These are phyloP conservation scores for Silurus meridionalis DNA, from an alignment of 2,113 vertebrate genomes.

Conservation along the genomic window DNA sequence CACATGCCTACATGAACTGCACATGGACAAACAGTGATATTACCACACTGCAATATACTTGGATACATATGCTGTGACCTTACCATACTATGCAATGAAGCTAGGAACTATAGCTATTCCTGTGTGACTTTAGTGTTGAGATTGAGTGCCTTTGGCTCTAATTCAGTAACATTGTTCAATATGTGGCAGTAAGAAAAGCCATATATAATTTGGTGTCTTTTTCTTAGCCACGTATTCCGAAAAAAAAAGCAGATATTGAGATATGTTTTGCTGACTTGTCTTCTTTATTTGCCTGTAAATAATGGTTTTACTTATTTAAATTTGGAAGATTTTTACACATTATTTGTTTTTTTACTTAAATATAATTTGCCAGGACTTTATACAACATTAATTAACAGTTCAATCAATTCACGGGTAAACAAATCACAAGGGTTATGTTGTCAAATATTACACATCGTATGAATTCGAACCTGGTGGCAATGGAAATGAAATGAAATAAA, in stretches of 20 bases:
- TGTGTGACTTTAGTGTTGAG: background rate
- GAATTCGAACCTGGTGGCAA: background rate
- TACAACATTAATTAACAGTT: background rate
- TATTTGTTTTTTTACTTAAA: background rate
- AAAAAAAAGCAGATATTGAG: background rate
- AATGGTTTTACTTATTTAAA: background rate
- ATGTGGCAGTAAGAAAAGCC: background rate
- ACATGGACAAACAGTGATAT: no score
- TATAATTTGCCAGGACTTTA: background rate
- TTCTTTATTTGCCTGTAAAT: no score
- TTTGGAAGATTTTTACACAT: background rate
- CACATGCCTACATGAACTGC: no score
- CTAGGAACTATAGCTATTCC: background rate
- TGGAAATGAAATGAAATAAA: conserved; percentile 7
- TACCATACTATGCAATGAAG: background rate
- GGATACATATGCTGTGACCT: background rate
- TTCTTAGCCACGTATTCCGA: background rate
- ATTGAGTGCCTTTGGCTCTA: background rate
- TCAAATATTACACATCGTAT: background rate
- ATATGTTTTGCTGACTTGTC: background rate
- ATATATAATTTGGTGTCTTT: background rate
- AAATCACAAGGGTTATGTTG: background rate
- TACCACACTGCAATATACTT: no score
- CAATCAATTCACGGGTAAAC: background rate
- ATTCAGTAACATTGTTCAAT: background rate